These are phyloP conservation scores for Anhinga rufa DNA, from an alignment of 2,113 vertebrate species.

Conservation along the genomic window DNA sequence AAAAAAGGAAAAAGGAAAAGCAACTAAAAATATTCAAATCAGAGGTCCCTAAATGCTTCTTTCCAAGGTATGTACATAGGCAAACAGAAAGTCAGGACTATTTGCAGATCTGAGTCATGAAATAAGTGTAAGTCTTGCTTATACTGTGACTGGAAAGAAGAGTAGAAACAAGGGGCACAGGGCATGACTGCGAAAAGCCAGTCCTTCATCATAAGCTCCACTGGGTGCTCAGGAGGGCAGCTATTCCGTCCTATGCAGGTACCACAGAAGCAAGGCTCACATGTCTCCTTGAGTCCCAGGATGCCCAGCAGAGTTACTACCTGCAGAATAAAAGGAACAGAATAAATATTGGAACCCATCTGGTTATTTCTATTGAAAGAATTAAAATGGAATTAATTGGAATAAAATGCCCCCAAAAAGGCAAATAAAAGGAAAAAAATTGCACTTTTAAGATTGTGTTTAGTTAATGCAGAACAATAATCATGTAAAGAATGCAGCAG, in stretches of 20 bases:
- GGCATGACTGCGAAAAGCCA: neutral
- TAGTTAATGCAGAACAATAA: neutral
- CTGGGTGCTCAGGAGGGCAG: neutral
- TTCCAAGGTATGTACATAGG: neutral
- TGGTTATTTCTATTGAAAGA: neutral
- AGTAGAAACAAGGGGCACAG: neutral
- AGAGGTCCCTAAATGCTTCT: neutral
- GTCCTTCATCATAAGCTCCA: neutral
- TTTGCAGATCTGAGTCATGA: neutral
- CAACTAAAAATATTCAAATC: neutral
- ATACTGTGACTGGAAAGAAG: neutral
- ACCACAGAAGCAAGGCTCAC: neutral
- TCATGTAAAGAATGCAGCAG: neutral
- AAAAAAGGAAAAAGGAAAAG: too few relatives aligned
- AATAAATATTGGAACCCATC: neutral
- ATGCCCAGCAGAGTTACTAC: neutral
- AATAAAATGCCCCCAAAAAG: neutral
- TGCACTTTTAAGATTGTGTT: neutral
- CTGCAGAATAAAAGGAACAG: neutral
- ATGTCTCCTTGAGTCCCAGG: fast-evolving
- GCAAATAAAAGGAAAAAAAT: neutral
- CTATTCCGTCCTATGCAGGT: neutral
- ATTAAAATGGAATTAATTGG: neutral
- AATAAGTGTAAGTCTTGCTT: neutral
- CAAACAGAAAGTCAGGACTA: neutral